A percentile compares a stretch with the other conserved stretches of the same genome.
Evolutionary conservation across 2,797 vertebrate genomes (phyloP).

Genomic region (Poeciliopsis gracilis): DNA sequence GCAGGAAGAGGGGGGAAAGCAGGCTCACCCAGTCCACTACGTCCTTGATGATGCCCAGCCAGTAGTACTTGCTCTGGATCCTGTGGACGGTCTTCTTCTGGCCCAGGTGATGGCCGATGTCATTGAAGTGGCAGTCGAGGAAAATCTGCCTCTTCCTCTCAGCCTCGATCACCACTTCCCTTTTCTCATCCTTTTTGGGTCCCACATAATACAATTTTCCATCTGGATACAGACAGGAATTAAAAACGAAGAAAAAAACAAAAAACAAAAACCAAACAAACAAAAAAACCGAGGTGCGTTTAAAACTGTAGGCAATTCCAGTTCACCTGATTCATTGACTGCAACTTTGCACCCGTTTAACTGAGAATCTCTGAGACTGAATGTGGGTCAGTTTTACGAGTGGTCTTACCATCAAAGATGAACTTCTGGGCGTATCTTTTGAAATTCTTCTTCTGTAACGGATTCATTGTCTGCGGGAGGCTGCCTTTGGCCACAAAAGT

Average conservation of each 20-base stretch:
- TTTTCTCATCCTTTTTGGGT: conserved; percentile 89
- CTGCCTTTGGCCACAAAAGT: conserved; percentile 86
- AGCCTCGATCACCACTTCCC: conserved; percentile 89
- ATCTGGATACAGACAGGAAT: conserved; percentile 47
- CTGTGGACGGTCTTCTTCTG: conserved; percentile 92
- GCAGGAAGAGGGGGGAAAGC: not conserved
- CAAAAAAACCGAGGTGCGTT: conserved; percentile 3
- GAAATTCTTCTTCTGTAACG: conserved; percentile 87
- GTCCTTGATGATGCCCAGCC: conserved; percentile 93
- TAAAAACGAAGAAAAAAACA: not conserved
- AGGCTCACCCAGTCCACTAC: conserved; percentile 91
- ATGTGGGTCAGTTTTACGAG: not conserved
- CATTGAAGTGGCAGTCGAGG: conserved; percentile 89
- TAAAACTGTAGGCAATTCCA: not conserved
- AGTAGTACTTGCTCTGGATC: conserved; percentile 93
- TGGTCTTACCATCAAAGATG: conserved; percentile 81
- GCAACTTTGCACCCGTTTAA: not conserved
- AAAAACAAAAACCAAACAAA: too few relatives aligned
- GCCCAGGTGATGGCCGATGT: conserved; percentile 89
- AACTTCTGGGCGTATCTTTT: conserved; percentile 91
- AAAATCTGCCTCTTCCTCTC: conserved; percentile 88
- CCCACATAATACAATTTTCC: conserved; percentile 90
- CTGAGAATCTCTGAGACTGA: not conserved
- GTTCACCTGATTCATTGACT: not conserved
- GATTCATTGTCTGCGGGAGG: conserved; percentile 86